Conservation (phyloP, 2,797 vertebrate species). For the Sebastes oblongus region DNA sequence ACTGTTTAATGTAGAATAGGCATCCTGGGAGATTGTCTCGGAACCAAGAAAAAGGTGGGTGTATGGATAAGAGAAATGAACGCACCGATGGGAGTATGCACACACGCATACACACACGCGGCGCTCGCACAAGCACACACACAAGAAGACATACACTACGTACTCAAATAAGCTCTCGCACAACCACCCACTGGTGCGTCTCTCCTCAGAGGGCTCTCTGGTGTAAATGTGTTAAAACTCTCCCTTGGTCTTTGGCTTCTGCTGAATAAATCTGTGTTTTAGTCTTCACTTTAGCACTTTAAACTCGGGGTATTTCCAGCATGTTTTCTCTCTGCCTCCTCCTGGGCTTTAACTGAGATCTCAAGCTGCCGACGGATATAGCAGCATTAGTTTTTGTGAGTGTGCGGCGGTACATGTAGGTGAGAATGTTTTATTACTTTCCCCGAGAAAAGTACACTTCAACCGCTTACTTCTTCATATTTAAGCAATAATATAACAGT, state of each 20-base stretch:
- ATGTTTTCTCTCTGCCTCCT: slow-evolving; percentile 72
- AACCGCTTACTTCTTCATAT: slow-evolving; percentile 14
- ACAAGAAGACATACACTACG: slow-evolving; percentile 53
- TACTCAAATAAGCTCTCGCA: slow-evolving; percentile 76
- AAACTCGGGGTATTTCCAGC: slow-evolving; percentile 81
- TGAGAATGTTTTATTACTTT: slow-evolving; percentile 64
- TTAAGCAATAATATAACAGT: slow-evolving; percentile 4
- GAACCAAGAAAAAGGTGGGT: slow-evolving; percentile 81
- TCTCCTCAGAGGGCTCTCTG: slow-evolving; percentile 79
- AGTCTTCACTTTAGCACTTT: slow-evolving; percentile 83
- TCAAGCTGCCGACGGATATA: slow-evolving; percentile 78
- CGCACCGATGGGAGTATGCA: slow-evolving; percentile 64
- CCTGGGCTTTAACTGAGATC: slow-evolving; percentile 77
- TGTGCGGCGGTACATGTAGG: slow-evolving; percentile 47
- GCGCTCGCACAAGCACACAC: slow-evolving; percentile 1
- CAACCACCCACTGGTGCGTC: slow-evolving; percentile 73
- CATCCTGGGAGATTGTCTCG: slow-evolving; percentile 78
- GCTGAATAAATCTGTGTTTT: slow-evolving; percentile 86
- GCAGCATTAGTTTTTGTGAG: slow-evolving; percentile 59
- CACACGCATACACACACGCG: slow-evolving; percentile 13
- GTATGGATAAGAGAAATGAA: slow-evolving; percentile 78
- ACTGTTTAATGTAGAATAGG: slow-evolving; percentile 83
- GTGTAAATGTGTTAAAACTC: slow-evolving; percentile 85
- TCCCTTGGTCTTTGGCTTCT: slow-evolving; percentile 84
- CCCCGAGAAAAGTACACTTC: slow-evolving; percentile 10